A percentile compares a stretch with the other conserved stretches of the same genome.
These are phyloP conservation scores for Thecocarcelia acutangulata DNA, from an alignment of 2,888 invertebrate species.

Conservation along the genomic window DNA sequence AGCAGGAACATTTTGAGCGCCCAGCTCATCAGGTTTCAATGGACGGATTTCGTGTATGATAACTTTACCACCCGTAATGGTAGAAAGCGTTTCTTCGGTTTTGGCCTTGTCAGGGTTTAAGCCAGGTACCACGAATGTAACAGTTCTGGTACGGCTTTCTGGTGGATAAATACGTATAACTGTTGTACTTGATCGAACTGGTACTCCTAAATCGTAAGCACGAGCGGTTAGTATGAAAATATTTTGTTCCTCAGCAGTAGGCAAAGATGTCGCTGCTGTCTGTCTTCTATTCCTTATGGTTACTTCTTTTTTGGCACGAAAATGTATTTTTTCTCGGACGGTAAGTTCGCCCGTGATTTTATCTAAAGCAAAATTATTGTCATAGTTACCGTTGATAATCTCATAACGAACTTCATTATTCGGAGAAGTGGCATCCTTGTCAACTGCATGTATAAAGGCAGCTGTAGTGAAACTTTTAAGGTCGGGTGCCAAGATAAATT, in stretches of 20 bases:
- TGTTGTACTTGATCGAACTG: constrained; percentile 87
- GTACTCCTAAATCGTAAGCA: constrained; percentile 93
- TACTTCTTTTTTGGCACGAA: constrained; percentile 78
- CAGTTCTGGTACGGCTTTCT: constrained; percentile 88
- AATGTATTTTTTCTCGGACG: constrained; percentile 82
- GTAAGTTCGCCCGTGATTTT: constrained; percentile 89
- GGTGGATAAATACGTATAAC: constrained; percentile 90
- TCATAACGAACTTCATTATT: constrained; percentile 94
- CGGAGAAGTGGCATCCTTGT: constrained; percentile 91
- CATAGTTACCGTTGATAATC: constrained; percentile 88
- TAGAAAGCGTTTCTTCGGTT: constrained; percentile 88
- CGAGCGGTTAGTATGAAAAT: constrained; percentile 86
- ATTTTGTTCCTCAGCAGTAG: constrained; percentile 67
- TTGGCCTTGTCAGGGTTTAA: constrained; percentile 87
- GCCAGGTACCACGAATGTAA: constrained; percentile 92
- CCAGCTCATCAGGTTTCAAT: constrained; percentile 83
- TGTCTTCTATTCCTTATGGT: constrained; percentile 73
- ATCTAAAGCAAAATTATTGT: constrained; percentile 88
- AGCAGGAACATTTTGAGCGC: constrained; percentile 83
- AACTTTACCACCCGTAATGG: constrained; percentile 90
- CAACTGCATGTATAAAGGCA: constrained; percentile 91
- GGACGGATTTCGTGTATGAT: constrained; percentile 89
- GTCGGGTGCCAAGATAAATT: constrained; percentile 89
- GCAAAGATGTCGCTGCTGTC: constrained; percentile 54
- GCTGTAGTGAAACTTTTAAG: constrained; percentile 88